phyloP scores from a whole-genome alignment of 1,140 invertebrate genomes.

The Euschistus heros region DNA sequence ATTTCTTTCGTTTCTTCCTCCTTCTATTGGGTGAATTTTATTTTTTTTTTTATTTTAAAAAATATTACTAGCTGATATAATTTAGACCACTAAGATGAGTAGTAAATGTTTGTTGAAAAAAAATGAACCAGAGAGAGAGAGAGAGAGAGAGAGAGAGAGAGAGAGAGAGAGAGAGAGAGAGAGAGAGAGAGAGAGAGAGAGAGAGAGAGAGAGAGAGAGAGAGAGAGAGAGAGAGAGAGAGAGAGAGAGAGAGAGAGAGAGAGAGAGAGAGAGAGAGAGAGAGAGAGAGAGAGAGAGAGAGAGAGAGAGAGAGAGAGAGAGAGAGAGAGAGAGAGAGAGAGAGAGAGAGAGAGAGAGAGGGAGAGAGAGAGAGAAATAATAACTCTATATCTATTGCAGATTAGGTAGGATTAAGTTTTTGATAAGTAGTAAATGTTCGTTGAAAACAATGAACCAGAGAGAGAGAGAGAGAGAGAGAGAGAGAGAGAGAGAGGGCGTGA shows the following conservation, averaged over 20 bases:
- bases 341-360: not conserved
- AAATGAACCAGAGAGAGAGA: not conserved
- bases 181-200: not conserved
- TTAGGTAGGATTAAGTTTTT: not conserved
- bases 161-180: not conserved
- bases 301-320: not conserved
- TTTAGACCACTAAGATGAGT: no score
- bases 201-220: not conserved
- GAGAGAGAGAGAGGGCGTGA: constrained; percentile 1
- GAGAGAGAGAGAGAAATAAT: not conserved
- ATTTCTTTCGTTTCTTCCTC: no score
- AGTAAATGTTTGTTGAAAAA: no score
- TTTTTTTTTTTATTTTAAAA: no score
- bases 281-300: not conserved
- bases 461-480: not conserved
- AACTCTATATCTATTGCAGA: not conserved
- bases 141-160: not conserved
- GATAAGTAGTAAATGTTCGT: not conserved
- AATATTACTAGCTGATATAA: no score
- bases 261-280: not conserved
- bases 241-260: not conserved
- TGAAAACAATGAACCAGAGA: not conserved
- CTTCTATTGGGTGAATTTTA: no score
- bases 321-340: not conserved
- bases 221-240: not conserved